A percentile compares a stretch with the other conserved stretches of the same genome.
These are phyloP conservation scores for Neoscelio sp. DNA, from an alignment of 2,888 invertebrate species.

Conservation along the genomic window DNA sequence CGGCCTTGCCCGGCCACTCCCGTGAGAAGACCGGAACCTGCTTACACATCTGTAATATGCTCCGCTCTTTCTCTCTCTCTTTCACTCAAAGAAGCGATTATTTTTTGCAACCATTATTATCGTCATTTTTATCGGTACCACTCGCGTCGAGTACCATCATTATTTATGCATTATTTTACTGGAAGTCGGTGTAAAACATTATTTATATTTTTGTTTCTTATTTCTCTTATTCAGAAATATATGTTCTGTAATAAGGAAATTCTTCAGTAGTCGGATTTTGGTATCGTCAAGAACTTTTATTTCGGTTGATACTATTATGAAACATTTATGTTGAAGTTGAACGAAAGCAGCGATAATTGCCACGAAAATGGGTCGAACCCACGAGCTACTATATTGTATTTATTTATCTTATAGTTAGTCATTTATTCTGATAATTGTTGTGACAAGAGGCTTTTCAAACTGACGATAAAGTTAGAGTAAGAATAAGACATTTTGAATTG, in stretches of 20 bases:
- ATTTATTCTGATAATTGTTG: conserved; percentile 37
- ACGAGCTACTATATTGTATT: conserved; percentile 1
- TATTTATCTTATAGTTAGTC: conserved; percentile 20
- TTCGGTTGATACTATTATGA: too few species aligned
- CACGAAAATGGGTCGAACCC: conserved; percentile 1
- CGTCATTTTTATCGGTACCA: conserved; percentile 51
- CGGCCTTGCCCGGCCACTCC: conserved; percentile 64
- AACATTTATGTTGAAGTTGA: too few species aligned
- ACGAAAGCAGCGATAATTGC: conserved; percentile 7
- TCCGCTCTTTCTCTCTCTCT: conserved; percentile 39
- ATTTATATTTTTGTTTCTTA: conserved; percentile 5
- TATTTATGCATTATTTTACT: conserved; percentile 49
- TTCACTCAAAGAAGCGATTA: conserved; percentile 46
- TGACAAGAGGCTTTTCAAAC: conserved; percentile 6
- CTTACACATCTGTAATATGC: conserved; percentile 48
- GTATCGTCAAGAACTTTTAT: too few species aligned
- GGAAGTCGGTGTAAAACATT: conserved; percentile 18
- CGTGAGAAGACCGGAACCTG: conserved; percentile 66
- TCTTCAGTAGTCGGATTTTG: too few species aligned
- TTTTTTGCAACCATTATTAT: conserved; percentile 58
- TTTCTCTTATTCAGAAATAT: neutral
- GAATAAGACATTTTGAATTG: conserved; percentile 46
- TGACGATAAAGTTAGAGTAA: conserved; percentile 25
- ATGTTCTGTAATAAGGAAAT: too few species aligned
- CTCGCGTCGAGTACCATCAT: conserved; percentile 28